phyloP scores from a whole-genome alignment of 2,113 vertebrate genomes.

The Rhizomys pruinosus region DNA sequence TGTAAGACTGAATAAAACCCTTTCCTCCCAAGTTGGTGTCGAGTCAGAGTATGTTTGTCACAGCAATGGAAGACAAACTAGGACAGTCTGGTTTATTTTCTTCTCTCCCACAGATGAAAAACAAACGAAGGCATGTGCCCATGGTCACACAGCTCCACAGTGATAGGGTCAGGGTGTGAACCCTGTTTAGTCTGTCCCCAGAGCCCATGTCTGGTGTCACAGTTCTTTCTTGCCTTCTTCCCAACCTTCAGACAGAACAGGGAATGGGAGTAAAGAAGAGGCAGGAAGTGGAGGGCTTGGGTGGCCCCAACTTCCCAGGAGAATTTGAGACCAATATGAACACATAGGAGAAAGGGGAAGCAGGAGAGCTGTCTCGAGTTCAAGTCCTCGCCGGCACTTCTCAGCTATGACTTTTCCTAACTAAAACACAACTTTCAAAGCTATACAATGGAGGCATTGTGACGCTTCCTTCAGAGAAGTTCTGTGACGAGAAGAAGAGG shows the following conservation, averaged over 20 bases:
- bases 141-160: not conserved
- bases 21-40: too few species aligned
- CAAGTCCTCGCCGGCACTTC: not conserved
- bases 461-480: not conserved
- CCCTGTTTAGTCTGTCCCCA: not conserved
- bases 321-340: not conserved
- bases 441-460: not conserved
- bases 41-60: too few species aligned
- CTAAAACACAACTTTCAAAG: not conserved
- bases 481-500: not conserved
- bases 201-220: rapidly evolving
- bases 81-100: too few species aligned
- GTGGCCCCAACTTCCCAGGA: not conserved
- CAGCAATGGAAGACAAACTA: too few species aligned
- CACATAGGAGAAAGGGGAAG: not conserved
- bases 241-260: not conserved
- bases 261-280: rapidly evolving
- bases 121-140: not conserved
- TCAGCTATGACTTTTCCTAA: not conserved
- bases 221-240: not conserved
- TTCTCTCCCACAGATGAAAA: not conserved
- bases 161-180: not conserved
- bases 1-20: too few species aligned
- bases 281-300: rapidly evolving
- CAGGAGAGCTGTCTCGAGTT: not conserved